Base-by-base conservation (phyloP, 2,888 invertebrate species). In the Scrobipalpa atriplicella region DNA sequence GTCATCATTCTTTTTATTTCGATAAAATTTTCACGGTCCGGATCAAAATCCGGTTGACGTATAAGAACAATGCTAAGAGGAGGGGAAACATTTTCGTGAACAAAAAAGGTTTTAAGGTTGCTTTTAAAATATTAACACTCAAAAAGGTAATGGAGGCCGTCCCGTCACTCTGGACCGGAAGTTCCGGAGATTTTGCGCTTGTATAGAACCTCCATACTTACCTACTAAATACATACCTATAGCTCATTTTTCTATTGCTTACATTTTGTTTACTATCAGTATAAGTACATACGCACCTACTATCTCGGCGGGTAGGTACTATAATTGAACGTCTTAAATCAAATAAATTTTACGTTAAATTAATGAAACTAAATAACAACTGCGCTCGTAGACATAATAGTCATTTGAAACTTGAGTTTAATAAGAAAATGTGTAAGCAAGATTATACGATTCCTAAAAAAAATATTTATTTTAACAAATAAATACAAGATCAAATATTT, bases 111-210 rank as follows among this genome's bases (percentile, higher is more conserved):
- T 47, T 47, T 47, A 29, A 41, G 61, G 19, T 18, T 19, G 41
- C 61, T 61, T 61, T 61, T 61, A 61, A 61, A 61, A 61, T 61
- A 61, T 61, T 61, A 61, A 61, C 61, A 61, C 61, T 61, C 61
- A 41, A 41, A 41, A 41, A 41, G n/a, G 16, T 61, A 61, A 61
- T 41, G 60, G 60, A 16, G 2, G 18, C 16, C 39, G 16, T 16
- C 41, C 19, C 61, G 61, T 61, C 61, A 61, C 58, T 58, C 19
- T 29, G 38, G 38, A n/a, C 38, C 19, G 54, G 38, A 29, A 58
- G 6, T n/a, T 58, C 38, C 38, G 58, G 58, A 16, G 58, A 36
- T 58, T 38, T 38, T 16, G 38, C n/a, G 29, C 58, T 36, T 56
- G 21, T n/a, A 16, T 16, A 38, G n/a, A 11, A n/a, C n/a, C 29